phyloP scores from a whole-genome alignment of 2,888 invertebrate species.

The Tenodera sinensis region DNA sequence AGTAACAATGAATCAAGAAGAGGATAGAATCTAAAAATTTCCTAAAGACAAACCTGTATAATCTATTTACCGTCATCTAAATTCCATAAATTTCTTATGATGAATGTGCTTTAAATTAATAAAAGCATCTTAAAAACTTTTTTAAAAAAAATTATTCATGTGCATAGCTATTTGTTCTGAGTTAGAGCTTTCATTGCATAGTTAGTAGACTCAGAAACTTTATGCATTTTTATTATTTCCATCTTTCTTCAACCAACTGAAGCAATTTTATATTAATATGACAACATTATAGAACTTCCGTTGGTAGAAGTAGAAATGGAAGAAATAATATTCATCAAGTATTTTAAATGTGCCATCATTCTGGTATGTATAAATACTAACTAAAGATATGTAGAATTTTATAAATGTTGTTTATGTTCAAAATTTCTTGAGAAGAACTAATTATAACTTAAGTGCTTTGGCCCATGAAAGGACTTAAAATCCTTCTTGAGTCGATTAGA shows the following conservation, averaged over 20 bases:
- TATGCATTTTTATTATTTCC: background rate
- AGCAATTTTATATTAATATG: background rate
- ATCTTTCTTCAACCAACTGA: background rate
- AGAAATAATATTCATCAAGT: background rate
- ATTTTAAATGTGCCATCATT: background rate
- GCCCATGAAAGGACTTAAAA: background rate
- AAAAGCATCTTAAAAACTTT: background rate
- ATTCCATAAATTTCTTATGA: background rate
- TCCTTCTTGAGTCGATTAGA: background rate
- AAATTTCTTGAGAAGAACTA: background rate
- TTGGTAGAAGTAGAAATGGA: background rate
- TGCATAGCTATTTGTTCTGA: background rate
- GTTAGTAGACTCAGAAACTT: background rate
- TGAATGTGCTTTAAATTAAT: background rate
- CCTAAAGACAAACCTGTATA: background rate
- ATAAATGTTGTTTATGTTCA: background rate
- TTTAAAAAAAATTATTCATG: background rate
- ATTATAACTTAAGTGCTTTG: background rate
- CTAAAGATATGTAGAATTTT: background rate
- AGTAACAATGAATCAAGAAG: background rate
- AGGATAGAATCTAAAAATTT: background rate
- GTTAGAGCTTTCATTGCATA: background rate
- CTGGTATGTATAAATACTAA: background rate
- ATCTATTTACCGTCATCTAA: background rate
- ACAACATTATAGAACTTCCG: background rate